These are phyloP conservation scores for Choloepus hoffmanni DNA, from an alignment of 2,113 vertebrate species.

Conservation along the genomic window DNA sequence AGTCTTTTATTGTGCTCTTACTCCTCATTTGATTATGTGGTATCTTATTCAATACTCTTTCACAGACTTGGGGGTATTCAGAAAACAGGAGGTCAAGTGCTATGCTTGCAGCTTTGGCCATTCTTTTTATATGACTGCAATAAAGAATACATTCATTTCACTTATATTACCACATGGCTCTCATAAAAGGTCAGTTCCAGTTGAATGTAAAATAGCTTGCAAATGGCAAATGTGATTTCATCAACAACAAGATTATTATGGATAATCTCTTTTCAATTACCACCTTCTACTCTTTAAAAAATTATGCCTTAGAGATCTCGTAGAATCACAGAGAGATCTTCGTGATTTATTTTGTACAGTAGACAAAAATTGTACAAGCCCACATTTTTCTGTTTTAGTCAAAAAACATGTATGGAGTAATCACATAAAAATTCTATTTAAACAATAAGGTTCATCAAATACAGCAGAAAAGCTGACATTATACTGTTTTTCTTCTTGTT, in stretches of 20 bases:
- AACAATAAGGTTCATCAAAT: slow-evolving; percentile 73
- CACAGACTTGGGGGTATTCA: slow-evolving; percentile 80
- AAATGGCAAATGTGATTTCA: slow-evolving; percentile 85
- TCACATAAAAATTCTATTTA: slow-evolving; percentile 79
- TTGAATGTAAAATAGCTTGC: slow-evolving; percentile 84
- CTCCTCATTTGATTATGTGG: slow-evolving; percentile 73
- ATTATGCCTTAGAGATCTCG: slow-evolving; percentile 74
- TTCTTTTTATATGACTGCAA: slow-evolving; percentile 86
- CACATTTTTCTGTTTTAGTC: slow-evolving; percentile 75
- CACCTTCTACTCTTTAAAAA: slow-evolving; percentile 78
- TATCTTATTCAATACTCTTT: slow-evolving; percentile 76
- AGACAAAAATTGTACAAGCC: slow-evolving; percentile 69
- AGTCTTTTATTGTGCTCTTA: slow-evolving; percentile 77
- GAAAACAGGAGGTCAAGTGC: slow-evolving; percentile 82
- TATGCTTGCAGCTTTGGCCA: slow-evolving; percentile 84
- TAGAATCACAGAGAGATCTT: slow-evolving; percentile 66
- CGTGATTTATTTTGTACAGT: slow-evolving; percentile 35
- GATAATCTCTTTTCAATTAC: slow-evolving; percentile 83
- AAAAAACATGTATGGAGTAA: slow-evolving; percentile 77
- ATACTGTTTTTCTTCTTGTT: slow-evolving; percentile 27
- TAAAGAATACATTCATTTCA: slow-evolving; percentile 87
- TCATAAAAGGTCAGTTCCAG: slow-evolving; percentile 87
- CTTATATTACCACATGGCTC: slow-evolving; percentile 85
- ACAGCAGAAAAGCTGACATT: not conserved
- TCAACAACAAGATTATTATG: slow-evolving; percentile 85